A percentile compares a stretch with the other conserved stretches of the same genome.
Conservation (phyloP, 2,113 vertebrate species). For the Psittacus erithacus region DNA sequence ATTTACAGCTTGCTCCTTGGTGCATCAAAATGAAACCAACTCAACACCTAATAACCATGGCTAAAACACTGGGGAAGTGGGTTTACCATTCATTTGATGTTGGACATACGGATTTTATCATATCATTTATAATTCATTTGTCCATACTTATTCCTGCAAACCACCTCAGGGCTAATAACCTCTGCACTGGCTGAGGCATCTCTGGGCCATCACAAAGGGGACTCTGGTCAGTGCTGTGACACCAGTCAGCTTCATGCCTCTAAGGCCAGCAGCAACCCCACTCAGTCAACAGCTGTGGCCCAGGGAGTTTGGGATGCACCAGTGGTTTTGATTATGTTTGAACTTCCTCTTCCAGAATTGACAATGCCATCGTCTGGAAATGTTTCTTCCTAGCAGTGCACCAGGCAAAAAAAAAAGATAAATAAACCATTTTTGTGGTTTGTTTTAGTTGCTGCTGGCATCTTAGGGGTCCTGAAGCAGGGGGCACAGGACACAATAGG, state of each 20-base stretch:
- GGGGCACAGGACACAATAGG: background rate
- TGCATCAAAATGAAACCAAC: background rate
- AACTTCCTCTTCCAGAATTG: conserved; percentile 64
- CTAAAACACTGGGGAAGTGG: background rate
- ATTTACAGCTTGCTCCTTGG: background rate
- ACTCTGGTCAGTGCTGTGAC: background rate
- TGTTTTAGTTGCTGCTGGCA: conserved; percentile 35
- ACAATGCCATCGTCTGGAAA: conserved; percentile 63
- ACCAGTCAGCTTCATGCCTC: conserved; percentile 7
- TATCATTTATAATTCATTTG: background rate
- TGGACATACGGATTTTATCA: background rate
- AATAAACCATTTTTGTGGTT: conserved; percentile 55
- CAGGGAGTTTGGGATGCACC: background rate
- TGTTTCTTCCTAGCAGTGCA: conserved; percentile 29
- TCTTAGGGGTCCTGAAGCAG: conserved; percentile 10
- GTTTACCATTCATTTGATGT: background rate
- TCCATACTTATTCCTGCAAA: background rate
- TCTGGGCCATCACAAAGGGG: background rate
- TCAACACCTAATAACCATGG: background rate
- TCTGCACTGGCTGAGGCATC: background rate
- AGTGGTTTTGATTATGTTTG: conserved; percentile 71
- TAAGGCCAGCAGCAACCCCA: background rate
- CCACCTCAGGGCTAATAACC: background rate
- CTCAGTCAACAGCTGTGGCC: conserved; percentile 33
- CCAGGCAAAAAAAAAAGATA: conserved; percentile 26